Conservation (phyloP, 2,797 vertebrate genomes). For the Diglossa cyanea region DNA sequence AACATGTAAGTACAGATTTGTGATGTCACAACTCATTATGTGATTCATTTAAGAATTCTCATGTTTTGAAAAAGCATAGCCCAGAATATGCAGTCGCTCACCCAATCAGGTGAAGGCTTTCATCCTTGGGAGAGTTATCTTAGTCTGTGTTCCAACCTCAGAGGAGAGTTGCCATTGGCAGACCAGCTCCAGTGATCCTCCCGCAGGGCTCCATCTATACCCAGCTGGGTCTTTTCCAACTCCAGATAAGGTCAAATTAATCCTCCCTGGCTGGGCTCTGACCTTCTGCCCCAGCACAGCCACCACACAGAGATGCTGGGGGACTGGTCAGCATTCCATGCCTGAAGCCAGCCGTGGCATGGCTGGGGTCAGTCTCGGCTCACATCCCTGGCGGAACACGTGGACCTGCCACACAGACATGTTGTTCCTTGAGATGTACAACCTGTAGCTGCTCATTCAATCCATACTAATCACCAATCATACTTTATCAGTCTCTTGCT, state of each 20-base stretch:
- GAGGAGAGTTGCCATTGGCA: accelerated
- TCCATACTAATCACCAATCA: not conserved
- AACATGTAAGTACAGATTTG: not conserved
- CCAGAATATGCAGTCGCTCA: not conserved
- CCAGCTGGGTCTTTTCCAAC: not conserved
- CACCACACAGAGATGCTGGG: not conserved
- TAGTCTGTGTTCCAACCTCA: not conserved
- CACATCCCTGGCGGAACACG: not conserved
- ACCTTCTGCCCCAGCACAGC: not conserved
- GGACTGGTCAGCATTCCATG: not conserved
- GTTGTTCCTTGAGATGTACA: not conserved
- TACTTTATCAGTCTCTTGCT: not conserved
- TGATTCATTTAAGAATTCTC: not conserved
- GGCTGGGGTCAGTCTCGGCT: not conserved
- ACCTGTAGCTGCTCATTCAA: not conserved
- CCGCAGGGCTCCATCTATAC: not conserved
- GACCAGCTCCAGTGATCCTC: not conserved
- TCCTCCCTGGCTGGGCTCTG: not conserved
- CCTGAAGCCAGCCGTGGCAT: not conserved
- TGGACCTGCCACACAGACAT: accelerated
- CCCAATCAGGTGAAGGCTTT: not conserved
- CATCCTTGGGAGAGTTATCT: not conserved
- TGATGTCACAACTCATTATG: not conserved
- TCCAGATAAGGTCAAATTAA: not conserved
- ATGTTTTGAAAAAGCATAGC: not conserved